Evolutionary conservation across 2,888 invertebrate species (phyloP), one percentile per base, ranked within the genome.

Genomic region (Tupiocoris notatus): DNA sequence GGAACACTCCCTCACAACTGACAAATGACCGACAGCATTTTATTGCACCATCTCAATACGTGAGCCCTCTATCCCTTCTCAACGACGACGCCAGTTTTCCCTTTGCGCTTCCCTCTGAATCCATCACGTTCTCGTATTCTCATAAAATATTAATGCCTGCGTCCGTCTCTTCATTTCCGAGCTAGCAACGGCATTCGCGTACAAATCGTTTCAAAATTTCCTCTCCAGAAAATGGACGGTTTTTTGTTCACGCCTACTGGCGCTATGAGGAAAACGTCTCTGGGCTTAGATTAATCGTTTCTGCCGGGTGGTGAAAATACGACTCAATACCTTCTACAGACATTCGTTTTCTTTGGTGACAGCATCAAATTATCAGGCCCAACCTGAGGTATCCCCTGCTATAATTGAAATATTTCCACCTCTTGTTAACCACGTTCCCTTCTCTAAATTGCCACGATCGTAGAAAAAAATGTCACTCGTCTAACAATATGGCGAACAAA

Each of bases 121-220:
- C 39, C 39, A 12, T 39, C 39, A 39, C 39, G 39, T 39, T 3
- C 39, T 12, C n/a, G n/a, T 39, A 12, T 22, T 23, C 70, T 73
- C 73, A 73, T 73, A 73, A 73, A 73, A 73, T 73, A 73, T 73
- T 73, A 73, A 73, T 73, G 73, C 62, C 62, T 20, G 17, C 58
- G 70, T 63, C 73, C 54, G 39, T 18, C 22, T 63, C 63, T 61
- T 70, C 20, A 67, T 59, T 59, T 23, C 25, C 16, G 23, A 59
- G 57, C 39, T 39, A 57, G 57, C 68, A 22, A 17, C 25, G 58
- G 59, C 24, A 18, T 70, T 24, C 54, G 54, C 16, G 7, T 6
- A 70, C 22, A 70, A 70, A 70, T 23, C n/a, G 17, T 18, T 65
- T 65, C 39, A 25, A 65, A 24, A 25, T 65, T 18, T 16, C 39